Percentiles rank a stretch among this genome's conserved stretches.
Conservation (phyloP, 2,113 vertebrate species). For the Rhinichthys klamathensis region DNA sequence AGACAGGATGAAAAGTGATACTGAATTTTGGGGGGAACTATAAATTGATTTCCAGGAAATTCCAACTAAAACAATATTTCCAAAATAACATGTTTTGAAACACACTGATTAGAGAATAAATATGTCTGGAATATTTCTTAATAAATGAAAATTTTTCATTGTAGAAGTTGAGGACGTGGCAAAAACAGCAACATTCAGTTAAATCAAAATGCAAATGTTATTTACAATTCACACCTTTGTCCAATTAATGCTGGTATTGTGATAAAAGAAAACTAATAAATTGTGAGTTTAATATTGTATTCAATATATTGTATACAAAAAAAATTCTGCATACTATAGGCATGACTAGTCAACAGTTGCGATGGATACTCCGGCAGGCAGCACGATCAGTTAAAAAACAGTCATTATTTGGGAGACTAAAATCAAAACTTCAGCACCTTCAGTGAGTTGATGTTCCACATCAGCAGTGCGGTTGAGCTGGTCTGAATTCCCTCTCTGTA, state of each 20-base stretch:
- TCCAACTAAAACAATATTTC: background rate
- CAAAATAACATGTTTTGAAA: conserved; percentile 7
- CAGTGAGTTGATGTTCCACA: conserved; percentile 11
- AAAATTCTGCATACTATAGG: background rate
- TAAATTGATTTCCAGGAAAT: background rate
- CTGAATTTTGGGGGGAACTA: background rate
- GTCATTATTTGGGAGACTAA: background rate
- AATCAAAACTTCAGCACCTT: conserved; percentile 4
- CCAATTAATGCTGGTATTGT: background rate
- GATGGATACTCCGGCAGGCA: background rate
- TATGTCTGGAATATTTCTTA: conserved; percentile 16
- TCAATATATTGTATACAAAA: background rate
- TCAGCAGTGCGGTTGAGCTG: conserved; percentile 3
- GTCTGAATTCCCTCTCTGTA: conserved; percentile 27
- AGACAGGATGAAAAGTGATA: background rate
- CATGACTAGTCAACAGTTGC: background rate
- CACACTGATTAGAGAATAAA: background rate
- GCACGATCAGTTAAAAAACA: background rate
- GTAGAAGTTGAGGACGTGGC: background rate
- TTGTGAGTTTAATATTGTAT: background rate
- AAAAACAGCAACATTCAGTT: background rate
- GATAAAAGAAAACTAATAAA: background rate
- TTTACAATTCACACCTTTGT: background rate
- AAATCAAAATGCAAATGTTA: background rate
- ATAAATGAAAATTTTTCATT: background rate